Percentiles rank a stretch among this genome's conserved stretches.
Conservation (phyloP, 2,888 invertebrate genomes). For the Rutpela maculata region DNA sequence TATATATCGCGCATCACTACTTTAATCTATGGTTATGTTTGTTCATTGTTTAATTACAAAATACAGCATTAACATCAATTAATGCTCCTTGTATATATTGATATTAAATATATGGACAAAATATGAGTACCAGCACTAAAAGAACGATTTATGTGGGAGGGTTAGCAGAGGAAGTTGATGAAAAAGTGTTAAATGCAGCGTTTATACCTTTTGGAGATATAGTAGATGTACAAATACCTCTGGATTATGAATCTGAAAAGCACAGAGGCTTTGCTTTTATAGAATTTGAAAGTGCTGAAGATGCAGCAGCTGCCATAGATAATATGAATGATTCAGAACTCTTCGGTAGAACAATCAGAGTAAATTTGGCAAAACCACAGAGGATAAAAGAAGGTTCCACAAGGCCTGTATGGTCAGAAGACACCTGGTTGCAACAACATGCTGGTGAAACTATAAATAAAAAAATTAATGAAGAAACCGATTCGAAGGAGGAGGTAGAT, state of each 20-base stretch:
- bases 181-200: constrained; percentile 95
- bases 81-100: too few species aligned
- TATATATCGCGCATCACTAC: too few species aligned
- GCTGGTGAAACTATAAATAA: constrained; percentile 89
- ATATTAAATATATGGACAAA: not conserved
- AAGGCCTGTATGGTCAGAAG: constrained; percentile 98
- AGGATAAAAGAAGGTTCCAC: constrained; percentile 96
- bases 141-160: constrained; percentile 92
- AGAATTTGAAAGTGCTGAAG: constrained; percentile 97
- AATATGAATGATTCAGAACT: constrained; percentile 99
- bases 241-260: constrained; percentile 98
- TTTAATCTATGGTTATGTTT: too few species aligned
- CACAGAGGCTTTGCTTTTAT: constrained; percentile 99
- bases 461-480: constrained; percentile 61
- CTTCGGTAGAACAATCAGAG: constrained; percentile 96
- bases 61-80: too few species aligned
- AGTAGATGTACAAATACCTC: constrained; percentile 97
- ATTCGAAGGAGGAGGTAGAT: constrained; percentile 39
- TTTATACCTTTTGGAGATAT: constrained; percentile 99
- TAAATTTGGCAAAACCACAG: constrained; percentile 98
- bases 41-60: too few species aligned
- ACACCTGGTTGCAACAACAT: constrained; percentile 98
- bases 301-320: constrained; percentile 99
- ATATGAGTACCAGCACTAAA: constrained; percentile 79
- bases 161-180: constrained; percentile 95